Evolutionary conservation across 2,888 invertebrate genomes (phyloP), one percentile per base, ranked within the genome.

Genomic region (Monoplex corrugatus): DNA sequence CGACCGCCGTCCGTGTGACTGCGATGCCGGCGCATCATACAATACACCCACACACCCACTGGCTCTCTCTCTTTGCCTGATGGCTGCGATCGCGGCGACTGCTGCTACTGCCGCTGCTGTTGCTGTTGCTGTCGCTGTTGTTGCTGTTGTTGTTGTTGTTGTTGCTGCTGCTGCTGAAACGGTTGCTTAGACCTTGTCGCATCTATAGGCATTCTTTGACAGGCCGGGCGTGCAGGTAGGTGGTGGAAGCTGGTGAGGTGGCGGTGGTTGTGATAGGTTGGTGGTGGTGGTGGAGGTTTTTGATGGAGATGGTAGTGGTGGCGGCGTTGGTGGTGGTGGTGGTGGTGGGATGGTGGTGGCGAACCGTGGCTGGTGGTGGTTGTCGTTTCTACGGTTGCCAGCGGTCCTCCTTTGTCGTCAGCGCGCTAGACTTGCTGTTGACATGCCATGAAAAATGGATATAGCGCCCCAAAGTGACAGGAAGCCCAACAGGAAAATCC

Each of bases 1-100:
- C 90, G 80, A 23, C 89, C 35, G 13, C 88, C 89, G 38, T 91
- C 92, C 0, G 91, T 90, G 43, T 92, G 92, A 40, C 92, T 91
- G 28, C 92, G 90, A 82, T 93, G 92, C 13, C 93, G 91, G 68
- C 92, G 91, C 19, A 92, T 91, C 90, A 89, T 90, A n/a, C n/a
- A n/a, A n/a, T n/a, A n/a, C n/a, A n/a, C n/a, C n/a, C n/a, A n/a
- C n/a, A n/a, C n/a, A n/a, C n/a, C n/a, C n/a, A n/a, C n/a, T n/a
- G n/a, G n/a, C n/a, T 28, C 90, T 87, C 68, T 88, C 89, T 16
- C 75, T 35, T 35, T 23, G 16, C 1, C 75, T 38, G 5, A 10
- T 19, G 35, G 13, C 8, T 89, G 90, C 80, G 90, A 87, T 82
- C 87, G 45, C 89, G 91, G 91, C 40, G 72, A 86, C 19, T 88